Percentiles rank a stretch among this genome's conserved stretches.
Evolutionary conservation across 2,888 invertebrate species (phyloP).

Genomic region (Spialia ferax): DNA sequence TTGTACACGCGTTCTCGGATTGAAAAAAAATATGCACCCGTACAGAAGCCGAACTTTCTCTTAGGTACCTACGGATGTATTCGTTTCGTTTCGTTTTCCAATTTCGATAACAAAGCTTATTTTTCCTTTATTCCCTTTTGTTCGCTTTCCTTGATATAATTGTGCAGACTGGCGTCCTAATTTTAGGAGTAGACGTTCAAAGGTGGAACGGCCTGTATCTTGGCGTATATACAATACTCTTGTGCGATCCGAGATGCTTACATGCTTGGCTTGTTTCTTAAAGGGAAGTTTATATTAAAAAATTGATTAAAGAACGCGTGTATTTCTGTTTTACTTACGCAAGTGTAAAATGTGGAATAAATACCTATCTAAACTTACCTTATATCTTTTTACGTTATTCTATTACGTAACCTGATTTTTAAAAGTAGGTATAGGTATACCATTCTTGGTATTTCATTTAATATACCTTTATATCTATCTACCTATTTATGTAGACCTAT

Average conservation of each 20-base stretch:
- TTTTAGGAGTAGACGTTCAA: conserved; percentile 64
- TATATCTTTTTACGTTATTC: no score
- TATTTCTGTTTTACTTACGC: no score
- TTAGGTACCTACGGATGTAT: conserved; percentile 77
- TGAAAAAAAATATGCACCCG: conserved; percentile 79
- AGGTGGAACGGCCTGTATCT: conserved; percentile 55
- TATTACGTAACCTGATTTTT: no score
- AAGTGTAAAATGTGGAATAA: no score
- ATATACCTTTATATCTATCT: no score
- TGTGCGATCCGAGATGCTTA: conserved; percentile 60
- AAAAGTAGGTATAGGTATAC: no score
- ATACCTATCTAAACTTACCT: no score
- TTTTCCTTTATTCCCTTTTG: conserved; percentile 67
- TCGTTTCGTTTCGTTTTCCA: conserved; percentile 79
- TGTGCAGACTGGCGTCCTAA: conserved; percentile 67
- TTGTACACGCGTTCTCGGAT: conserved; percentile 71
- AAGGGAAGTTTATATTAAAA: conserved; percentile 30
- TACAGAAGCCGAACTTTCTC: conserved; percentile 70
- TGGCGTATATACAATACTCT: conserved; percentile 52
- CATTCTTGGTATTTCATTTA: no score
- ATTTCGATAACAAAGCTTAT: conserved; percentile 85
- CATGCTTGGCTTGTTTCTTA: conserved; percentile 57
- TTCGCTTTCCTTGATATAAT: conserved; percentile 69
- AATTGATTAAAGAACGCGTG: conserved; percentile 23
- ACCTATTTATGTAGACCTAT: no score